These are phyloP conservation scores for Nomada goodeniana DNA, from an alignment of 2,888 invertebrate genomes.

Conservation along the genomic window DNA sequence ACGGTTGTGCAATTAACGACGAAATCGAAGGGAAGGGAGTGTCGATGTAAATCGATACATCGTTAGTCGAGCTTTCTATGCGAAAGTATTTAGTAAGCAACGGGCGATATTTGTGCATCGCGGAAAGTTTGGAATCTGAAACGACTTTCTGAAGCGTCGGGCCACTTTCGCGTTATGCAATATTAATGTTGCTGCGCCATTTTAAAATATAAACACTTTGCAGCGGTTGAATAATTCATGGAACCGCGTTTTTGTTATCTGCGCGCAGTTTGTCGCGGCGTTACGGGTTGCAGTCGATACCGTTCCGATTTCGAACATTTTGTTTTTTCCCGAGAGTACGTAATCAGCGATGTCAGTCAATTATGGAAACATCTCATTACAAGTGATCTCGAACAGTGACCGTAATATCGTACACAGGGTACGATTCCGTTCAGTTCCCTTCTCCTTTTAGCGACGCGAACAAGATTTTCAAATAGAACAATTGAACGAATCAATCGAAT, in stretches of 20 bases:
- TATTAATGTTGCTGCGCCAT: conserved; percentile 67
- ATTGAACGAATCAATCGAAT: too few species aligned
- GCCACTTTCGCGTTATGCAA: conserved; percentile 63
- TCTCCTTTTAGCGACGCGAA: too few species aligned
- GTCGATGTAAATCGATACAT: conserved; percentile 4
- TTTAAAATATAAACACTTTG: conserved; percentile 70
- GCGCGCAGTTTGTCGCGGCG: conserved; percentile 49
- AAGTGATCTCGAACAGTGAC: background rate
- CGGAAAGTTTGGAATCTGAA: conserved; percentile 58
- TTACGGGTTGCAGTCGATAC: conserved; percentile 14
- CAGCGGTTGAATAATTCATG: conserved; percentile 65
- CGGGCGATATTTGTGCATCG: conserved; percentile 53
- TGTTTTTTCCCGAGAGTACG: background rate
- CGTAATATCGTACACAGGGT: too few species aligned
- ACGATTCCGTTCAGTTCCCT: too few species aligned
- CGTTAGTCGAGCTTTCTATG: background rate
- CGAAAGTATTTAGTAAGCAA: conserved; percentile 60
- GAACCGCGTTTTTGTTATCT: conserved; percentile 52
- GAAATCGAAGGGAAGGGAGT: background rate
- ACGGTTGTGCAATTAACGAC: background rate
- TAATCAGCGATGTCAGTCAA: background rate
- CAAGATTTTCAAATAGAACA: too few species aligned
- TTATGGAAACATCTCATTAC: background rate
- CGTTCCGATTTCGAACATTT: background rate
- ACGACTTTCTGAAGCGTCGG: conserved; percentile 59